Percentiles rank a stretch among this genome's conserved stretches.
Evolutionary conservation across 2,113 vertebrate species (phyloP).

Genomic region (Catharus bicknelli): DNA sequence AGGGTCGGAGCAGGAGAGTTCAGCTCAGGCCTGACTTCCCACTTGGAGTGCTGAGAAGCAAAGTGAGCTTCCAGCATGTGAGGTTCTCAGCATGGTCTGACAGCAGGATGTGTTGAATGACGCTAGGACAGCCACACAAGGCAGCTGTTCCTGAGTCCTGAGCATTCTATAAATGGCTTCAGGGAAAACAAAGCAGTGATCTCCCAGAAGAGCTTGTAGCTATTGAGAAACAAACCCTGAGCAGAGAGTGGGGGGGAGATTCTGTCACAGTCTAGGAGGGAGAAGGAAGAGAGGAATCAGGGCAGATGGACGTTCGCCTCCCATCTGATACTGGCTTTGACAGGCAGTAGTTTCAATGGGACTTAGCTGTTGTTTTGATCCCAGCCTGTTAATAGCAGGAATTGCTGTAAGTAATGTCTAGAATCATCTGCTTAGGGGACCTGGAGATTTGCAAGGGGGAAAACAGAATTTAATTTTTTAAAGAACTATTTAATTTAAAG

Average conservation of each 20-base stretch:
- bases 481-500: constrained; percentile 74
- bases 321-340: constrained; percentile 56
- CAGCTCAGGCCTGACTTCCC: background rate
- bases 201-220: background rate
- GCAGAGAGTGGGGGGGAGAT: background rate
- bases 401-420: constrained; percentile 74
- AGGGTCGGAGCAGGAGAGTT: background rate
- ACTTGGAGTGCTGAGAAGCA: background rate
- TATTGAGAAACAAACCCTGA: constrained; percentile 22
- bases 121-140: background rate
- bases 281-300: background rate
- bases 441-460: constrained; percentile 70
- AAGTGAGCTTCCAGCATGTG: background rate
- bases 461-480: constrained; percentile 68
- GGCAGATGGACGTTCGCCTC: constrained; percentile 59
- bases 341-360: constrained; percentile 65
- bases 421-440: constrained; percentile 76
- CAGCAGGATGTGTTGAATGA: background rate
- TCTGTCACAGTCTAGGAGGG: background rate
- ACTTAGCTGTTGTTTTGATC: constrained; percentile 63
- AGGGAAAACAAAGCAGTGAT: background rate
- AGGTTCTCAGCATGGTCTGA: background rate
- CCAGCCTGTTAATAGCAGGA: constrained; percentile 69
- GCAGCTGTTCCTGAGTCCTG: background rate
- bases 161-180: background rate